Percentiles rank a stretch among this genome's conserved stretches.
Conservation (phyloP, 2,888 invertebrate genomes). For the Polylopha cassiicola region DNA sequence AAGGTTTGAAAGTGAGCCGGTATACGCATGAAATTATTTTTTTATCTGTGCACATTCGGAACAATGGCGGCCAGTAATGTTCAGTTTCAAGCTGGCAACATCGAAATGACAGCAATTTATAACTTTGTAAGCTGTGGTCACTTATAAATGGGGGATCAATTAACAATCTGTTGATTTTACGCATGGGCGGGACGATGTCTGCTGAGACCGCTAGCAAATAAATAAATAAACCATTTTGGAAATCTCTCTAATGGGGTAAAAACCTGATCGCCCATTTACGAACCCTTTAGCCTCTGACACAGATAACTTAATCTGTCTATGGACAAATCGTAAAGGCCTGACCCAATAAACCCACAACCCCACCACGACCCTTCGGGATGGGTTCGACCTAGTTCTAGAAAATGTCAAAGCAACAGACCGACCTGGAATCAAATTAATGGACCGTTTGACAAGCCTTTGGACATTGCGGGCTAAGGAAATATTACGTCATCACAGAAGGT, state of each 20-base stretch:
- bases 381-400: conserved; percentile 46
- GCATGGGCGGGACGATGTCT: no score
- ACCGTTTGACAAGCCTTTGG: conserved; percentile 24
- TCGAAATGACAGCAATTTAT: no score
- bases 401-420: conserved; percentile 48
- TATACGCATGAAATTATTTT: conserved; percentile 25
- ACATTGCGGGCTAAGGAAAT: conserved; percentile 6
- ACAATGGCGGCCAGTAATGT: conserved; percentile 5
- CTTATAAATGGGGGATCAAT: no score
- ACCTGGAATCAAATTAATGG: conserved; percentile 30
- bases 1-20: conserved; percentile 45
- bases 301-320: conserved; percentile 30
- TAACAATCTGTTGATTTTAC: no score
- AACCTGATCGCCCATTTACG: conserved; percentile 9
- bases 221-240: not conserved
- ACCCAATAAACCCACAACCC: conserved; percentile 44
- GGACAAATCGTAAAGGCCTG: conserved; percentile 55
- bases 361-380: conserved; percentile 34
- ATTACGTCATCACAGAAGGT: no score
- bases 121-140: no score
- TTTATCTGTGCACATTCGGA: conserved; percentile 4
- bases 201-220: no score
- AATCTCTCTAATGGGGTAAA: not conserved
- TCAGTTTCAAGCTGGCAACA: no score
- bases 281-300: conserved; percentile 19